Evolutionary conservation across 1,140 invertebrate species (phyloP).

Genomic region (Sogatella furcifera): DNA sequence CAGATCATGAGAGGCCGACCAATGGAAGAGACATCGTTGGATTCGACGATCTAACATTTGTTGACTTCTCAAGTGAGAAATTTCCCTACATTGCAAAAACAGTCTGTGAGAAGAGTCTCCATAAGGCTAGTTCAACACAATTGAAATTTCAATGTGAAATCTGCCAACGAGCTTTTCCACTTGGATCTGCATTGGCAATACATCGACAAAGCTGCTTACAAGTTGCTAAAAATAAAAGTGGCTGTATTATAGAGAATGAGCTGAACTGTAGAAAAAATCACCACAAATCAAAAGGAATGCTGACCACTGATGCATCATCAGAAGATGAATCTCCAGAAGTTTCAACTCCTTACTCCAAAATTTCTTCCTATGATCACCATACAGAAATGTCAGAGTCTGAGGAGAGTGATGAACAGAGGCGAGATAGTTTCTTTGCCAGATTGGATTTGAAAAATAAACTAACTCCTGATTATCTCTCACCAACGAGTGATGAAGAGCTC

Average conservation of each 20-base stretch:
- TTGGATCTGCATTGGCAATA: slow-evolving; percentile 52
- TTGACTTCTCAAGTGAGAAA: slow-evolving; percentile 66
- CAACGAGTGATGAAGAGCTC: not conserved
- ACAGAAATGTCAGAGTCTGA: slow-evolving; percentile 13
- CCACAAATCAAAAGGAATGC: too few species aligned
- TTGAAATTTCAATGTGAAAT: slow-evolving; percentile 57
- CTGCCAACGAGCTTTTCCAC: slow-evolving; percentile 64
- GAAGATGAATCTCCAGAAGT: too few species aligned
- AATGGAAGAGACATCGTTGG: slow-evolving; percentile 38
- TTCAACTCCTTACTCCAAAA: too few species aligned
- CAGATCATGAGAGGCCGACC: slow-evolving; percentile 24
- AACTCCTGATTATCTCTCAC: not conserved
- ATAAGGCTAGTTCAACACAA: slow-evolving; percentile 45
- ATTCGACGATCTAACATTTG: slow-evolving; percentile 63
- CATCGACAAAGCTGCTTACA: slow-evolving; percentile 33
- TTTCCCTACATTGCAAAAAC: slow-evolving; percentile 63
- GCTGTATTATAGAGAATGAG: not conserved
- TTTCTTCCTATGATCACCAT: too few species aligned
- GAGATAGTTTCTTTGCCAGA: slow-evolving; percentile 69
- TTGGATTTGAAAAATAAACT: slow-evolving; percentile 58
- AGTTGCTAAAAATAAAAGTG: not conserved
- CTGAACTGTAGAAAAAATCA: too few species aligned
- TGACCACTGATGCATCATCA: too few species aligned
- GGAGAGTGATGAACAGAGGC: slow-evolving; percentile 41
- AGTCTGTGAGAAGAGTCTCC: slow-evolving; percentile 55